Base-by-base conservation (phyloP, 2,113 vertebrate genomes). In the Mormoops blainvillei region DNA sequence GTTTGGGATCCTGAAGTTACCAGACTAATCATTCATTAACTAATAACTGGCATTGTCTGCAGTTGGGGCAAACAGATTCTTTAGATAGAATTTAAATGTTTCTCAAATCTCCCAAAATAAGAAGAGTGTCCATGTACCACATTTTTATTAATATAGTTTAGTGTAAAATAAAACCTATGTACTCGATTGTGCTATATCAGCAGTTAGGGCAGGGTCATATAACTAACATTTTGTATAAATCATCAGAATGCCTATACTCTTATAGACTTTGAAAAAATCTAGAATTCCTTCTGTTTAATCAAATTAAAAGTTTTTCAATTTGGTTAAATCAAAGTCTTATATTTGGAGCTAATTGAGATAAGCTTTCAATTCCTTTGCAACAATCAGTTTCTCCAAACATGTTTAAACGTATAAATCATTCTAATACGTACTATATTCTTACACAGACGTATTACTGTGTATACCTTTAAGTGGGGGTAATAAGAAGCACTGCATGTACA, bases 31-130 rank as follows among this genome's bases (percentile, higher is more conserved):
- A 33, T 82, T 91, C 26, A 92, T 54, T 88, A 86, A 91, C 45
- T 96, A 86, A 68, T 87, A 81, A 52, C n/a, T 6, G 19, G 28
- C 36, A 86, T 33, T 71, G 28, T 87, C 48, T 76, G 76, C 28
- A 92, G 52, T 43, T 73, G 54, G 41, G 20, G 15, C 24, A 83
- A 71, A 83, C n/a, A 82, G 43, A 92, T 80, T 61, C 63, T 63
- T 96, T 78, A 87, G 31, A 43, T 26, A 76, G 45, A 78, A 90
- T 93, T 93, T 93, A 78, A 91, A 95, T 76, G 50, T 91, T 76
- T 93, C 61, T 73, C 15, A 74, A 78, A 45, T 73, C 31, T 65
- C 11, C 61, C 76, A 22, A 88, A 84, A 91, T 12, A 38, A 91
- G 68, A 38, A 91, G 68, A 77, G 73, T 28, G 11, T 78, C 67